Base-by-base conservation (phyloP, 1,140 invertebrate species). In the Helicorthomorpha holstii region DNA sequence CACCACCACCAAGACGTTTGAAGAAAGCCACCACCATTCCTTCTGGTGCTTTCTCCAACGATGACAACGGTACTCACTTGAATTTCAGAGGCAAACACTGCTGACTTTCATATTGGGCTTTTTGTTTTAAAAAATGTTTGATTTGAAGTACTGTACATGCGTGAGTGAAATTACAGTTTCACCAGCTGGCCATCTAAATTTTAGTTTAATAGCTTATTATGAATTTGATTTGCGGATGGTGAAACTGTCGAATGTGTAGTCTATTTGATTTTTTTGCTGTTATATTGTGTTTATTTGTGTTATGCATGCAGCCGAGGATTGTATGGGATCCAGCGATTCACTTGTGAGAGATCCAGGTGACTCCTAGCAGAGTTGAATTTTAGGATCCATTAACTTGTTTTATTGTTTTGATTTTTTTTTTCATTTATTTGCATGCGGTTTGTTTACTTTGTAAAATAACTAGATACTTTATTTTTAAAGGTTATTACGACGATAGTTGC, bases 301-400 rank as follows among this genome's bases (percentile, higher is more conserved):
- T 42, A 29, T 23, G 46, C 43, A 48, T 25, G 26, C 46, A 51
- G 26, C 1, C 38, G 50, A 23, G 27, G 79, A 82, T 72, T 75
- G 80, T 65, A 81, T 79, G 73, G 80, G 79, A 64, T 82, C 80
- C 56, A 77, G 79, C 71, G 80, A 82, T 69, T 82, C 80, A 57
- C 72, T 82, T 62, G 78, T 76, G 65, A 80, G 81, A 68, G 80
- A 82, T 71, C 79, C 79, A 81, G 79, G 80, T 82, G 73, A 75
- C 62, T 66, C 25, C 56, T n/a, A n/a, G n/a, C n/a, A n/a, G n/a
- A n/a, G n/a, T n/a, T n/a, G n/a, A n/a, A n/a, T n/a, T n/a, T n/a
- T n/a, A n/a, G n/a, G n/a, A n/a, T n/a, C n/a, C n/a, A n/a, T n/a
- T n/a, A n/a, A n/a, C n/a, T n/a, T n/a, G n/a, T n/a, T n/a, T n/a